Conservation (phyloP, 2,113 vertebrate species). For the Calypte anna region DNA sequence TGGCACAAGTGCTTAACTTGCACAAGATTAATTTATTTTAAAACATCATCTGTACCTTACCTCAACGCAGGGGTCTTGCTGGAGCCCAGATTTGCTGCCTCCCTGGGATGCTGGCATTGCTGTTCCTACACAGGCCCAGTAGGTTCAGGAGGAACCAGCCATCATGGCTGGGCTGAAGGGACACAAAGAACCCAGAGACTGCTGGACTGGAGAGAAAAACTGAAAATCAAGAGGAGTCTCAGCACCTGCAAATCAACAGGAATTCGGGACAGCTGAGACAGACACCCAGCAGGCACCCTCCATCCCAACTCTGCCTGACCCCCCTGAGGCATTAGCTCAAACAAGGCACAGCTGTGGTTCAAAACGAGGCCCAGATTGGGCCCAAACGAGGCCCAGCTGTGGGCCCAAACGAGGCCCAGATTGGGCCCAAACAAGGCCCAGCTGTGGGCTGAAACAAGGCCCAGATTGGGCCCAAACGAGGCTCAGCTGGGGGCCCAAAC, state of each 20-base stretch:
- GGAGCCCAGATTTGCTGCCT: rapidly evolving
- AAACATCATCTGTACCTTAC: not conserved
- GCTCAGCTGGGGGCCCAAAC: too few species aligned
- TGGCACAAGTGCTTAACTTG: not conserved
- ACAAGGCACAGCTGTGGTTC: rapidly evolving
- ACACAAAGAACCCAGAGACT: rapidly evolving
- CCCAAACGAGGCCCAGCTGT: not conserved
- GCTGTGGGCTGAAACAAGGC: too few species aligned
- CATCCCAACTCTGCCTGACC: rapidly evolving
- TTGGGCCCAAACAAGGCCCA: too few species aligned
- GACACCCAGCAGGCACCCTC: not conserved
- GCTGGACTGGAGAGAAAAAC: not conserved
- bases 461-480: too few species aligned
- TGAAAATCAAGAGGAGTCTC: not conserved
- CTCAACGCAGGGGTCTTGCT: rapidly evolving
- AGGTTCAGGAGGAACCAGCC: rapidly evolving
- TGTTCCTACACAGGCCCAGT: rapidly evolving
- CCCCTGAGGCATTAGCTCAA: not conserved
- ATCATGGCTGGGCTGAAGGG: too few species aligned
- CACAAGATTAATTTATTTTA: not conserved
- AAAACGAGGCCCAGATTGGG: too few species aligned
- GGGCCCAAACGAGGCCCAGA: too few species aligned
- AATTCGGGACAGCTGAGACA: not conserved
- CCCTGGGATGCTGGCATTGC: rapidly evolving
- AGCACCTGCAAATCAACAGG: not conserved